Evolutionary conservation across 2,888 invertebrate genomes (phyloP), one percentile per base, ranked within the genome.

Genomic region (Aelia acuminata): DNA sequence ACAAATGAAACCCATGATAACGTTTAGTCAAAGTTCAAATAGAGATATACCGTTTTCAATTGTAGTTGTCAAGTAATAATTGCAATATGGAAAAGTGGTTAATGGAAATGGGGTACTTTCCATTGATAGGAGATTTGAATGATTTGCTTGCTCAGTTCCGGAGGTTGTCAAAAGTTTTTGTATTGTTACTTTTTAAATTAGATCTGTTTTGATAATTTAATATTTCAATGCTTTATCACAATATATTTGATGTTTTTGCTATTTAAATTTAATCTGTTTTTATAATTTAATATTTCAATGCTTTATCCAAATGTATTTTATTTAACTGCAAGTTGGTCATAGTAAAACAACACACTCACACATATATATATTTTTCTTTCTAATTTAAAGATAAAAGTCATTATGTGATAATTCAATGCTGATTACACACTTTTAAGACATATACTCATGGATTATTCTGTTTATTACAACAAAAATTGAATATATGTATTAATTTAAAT

Each of bases 81-180:
- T 35, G 1, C 3, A n/a, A 80, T 7, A 80, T 80, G 80, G 80
- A 80, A 80, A 80, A 80, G 13, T 80, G 80, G 80, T 80, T 80
- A 35, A 43, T 10, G 80, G 80, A 39, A n/a, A 80, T 80, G 80
- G 80, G 43, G 43, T 80, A 80, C 43, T 22, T 47, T n/a, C 80
- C 80, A n/a, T 3, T 80, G 22, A 47, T 43, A 18, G 43, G 13
- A 43, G 80, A 80, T 13, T 0, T 80, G 15, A 43, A 80, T 43
- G 80, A 80, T 47, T 43, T 80, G 7, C 80, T 80, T 47, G 43
- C 80, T 80, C 43, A 80, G 13, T 22, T 80, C n/a, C 39, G 43
- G 22, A 80, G 80, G 80, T 80, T 80, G 80, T 47, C 3, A n/a
- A 43, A 1, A 80, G 10, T 80, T 3, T 80, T 43, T 80, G 7